phyloP scores from a whole-genome alignment of 2,113 vertebrate genomes.

The Melierax canorus region DNA sequence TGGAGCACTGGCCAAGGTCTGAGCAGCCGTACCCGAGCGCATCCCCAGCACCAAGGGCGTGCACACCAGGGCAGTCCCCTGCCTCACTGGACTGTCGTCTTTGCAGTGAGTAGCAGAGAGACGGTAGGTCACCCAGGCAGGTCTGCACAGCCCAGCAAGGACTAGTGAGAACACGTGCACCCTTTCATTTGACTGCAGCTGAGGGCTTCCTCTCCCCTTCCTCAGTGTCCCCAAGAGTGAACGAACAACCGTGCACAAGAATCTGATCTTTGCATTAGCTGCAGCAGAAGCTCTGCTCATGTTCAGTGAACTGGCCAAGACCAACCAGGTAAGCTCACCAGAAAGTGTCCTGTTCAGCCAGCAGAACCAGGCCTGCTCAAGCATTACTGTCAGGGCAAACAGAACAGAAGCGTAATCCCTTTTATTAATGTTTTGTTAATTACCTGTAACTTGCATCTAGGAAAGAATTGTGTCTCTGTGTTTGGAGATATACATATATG shows the following conservation, averaged over 20 bases:
- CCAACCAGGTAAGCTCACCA: slow-evolving; percentile 73
- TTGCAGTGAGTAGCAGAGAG: not conserved
- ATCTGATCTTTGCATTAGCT: slow-evolving; percentile 85
- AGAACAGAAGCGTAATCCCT: not conserved
- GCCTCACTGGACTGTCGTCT: not conserved
- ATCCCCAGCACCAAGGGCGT: not conserved
- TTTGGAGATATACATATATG: accelerated
- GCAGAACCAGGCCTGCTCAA: not conserved
- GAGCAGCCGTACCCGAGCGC: accelerated
- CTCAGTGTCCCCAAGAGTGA: slow-evolving; percentile 85
- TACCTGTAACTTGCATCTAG: not conserved
- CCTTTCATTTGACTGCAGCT: not conserved
- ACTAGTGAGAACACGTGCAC: accelerated
- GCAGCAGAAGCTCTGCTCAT: slow-evolving; percentile 84
- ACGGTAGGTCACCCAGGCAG: not conserved
- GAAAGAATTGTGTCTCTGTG: not conserved
- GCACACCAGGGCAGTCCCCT: not conserved
- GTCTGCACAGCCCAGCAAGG: not conserved
- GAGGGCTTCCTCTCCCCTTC: not conserved
- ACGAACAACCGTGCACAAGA: slow-evolving; percentile 88
- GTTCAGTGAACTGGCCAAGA: slow-evolving; percentile 83
- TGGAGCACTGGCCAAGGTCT: not conserved
- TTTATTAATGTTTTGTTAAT: not conserved
- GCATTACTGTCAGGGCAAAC: not conserved
- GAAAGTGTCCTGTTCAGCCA: not conserved